Conservation (phyloP, 2,888 invertebrate species). For the Temnothorax rugatulus region DNA sequence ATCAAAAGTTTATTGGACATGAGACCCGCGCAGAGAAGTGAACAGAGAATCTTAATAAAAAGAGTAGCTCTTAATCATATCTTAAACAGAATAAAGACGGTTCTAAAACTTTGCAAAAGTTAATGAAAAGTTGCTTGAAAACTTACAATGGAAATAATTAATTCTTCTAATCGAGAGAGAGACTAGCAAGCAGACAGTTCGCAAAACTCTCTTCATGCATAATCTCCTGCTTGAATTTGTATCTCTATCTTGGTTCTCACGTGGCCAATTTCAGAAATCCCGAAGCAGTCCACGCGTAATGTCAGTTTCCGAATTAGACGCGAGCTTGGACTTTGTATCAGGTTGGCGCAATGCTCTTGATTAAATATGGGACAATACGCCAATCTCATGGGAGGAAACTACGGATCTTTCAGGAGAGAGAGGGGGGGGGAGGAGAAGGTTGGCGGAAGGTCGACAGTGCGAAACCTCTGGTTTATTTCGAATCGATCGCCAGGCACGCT, state of each 20-base stretch:
- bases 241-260: not conserved
- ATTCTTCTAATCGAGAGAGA: not conserved
- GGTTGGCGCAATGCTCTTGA: conserved; percentile 31
- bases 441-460: conserved; percentile 47
- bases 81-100: not conserved
- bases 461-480: conserved; percentile 67
- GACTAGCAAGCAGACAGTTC: not conserved
- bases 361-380: conserved; percentile 52
- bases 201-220: conserved; percentile 8
- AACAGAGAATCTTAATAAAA: not conserved
- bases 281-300: conserved; percentile 36
- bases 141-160: not conserved
- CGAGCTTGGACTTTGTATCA: conserved; percentile 33
- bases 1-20: conserved; percentile 27
- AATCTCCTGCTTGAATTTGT: conserved; percentile 27
- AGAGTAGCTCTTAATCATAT: not conserved
- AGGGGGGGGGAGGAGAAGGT: conserved; percentile 8
- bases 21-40: not conserved
- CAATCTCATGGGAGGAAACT: conserved; percentile 47
- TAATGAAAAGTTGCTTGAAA: not conserved
- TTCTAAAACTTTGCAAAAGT: not conserved
- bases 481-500: conserved; percentile 74
- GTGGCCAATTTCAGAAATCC: conserved; percentile 44
- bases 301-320: conserved; percentile 44
- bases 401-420: conserved; percentile 23